These are phyloP conservation scores for Acronicta leporina DNA, from an alignment of 2,888 invertebrate species.

Conservation along the genomic window DNA sequence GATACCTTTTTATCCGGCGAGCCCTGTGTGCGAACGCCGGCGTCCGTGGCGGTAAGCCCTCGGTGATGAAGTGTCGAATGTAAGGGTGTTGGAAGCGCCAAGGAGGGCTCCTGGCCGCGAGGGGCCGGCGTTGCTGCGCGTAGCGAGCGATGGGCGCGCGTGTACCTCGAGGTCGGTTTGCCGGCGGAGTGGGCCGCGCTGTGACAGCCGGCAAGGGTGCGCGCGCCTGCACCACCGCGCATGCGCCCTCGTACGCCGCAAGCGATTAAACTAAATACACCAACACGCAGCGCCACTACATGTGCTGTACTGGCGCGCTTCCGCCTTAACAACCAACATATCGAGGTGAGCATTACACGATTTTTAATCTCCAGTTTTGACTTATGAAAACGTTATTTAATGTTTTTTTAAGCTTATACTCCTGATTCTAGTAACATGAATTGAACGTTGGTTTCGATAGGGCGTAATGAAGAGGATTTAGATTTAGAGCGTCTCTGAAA, in stretches of 20 bases:
- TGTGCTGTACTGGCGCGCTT: slow-evolving; percentile 62
- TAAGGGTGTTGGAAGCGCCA: slow-evolving; percentile 78
- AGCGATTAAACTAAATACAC: slow-evolving; percentile 57
- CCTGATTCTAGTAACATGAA: slow-evolving; percentile 14
- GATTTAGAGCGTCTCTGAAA: slow-evolving; percentile 20
- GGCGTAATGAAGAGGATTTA: slow-evolving; percentile 16
- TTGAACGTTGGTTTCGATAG: slow-evolving; percentile 2
- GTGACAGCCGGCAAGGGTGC: slow-evolving; percentile 74
- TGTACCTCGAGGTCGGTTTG: slow-evolving; percentile 81
- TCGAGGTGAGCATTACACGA: slow-evolving; percentile 61
- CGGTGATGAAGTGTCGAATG: slow-evolving; percentile 69
- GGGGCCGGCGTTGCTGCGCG: slow-evolving; percentile 86
- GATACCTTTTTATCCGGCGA: slow-evolving; percentile 83
- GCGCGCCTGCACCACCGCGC: slow-evolving; percentile 81
- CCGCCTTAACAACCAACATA: slow-evolving; percentile 57
- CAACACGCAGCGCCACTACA: slow-evolving; percentile 63
- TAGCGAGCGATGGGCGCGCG: slow-evolving; percentile 82
- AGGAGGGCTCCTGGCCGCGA: slow-evolving; percentile 85
- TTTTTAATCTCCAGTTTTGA: slow-evolving; percentile 45
- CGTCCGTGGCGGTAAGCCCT: slow-evolving; percentile 74
- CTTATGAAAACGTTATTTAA: slow-evolving; percentile 24
- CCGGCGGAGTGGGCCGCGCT: slow-evolving; percentile 81
- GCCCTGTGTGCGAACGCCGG: slow-evolving; percentile 84
- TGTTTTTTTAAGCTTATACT: slow-evolving; percentile 10
- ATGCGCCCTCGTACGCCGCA: slow-evolving; percentile 69